phyloP scores from a whole-genome alignment of 2,888 invertebrate species.

The Clusia tigrina region DNA sequence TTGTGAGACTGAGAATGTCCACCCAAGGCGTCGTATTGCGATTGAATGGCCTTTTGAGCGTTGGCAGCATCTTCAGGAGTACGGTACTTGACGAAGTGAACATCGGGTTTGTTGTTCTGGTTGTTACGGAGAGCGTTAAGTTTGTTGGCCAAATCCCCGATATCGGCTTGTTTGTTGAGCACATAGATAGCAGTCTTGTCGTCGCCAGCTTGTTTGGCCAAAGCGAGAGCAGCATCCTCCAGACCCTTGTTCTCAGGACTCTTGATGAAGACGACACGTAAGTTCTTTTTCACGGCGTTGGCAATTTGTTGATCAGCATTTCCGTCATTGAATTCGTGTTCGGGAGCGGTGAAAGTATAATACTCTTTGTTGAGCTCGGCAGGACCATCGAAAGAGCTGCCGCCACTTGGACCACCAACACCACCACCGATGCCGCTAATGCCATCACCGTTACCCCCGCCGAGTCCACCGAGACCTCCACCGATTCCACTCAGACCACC shows the following conservation, averaged over 20 bases:
- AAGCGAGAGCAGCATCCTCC: conserved; percentile 49
- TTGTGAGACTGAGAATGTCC: conserved; percentile 44
- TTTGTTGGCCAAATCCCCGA: conserved; percentile 46
- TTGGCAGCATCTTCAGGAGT: conserved; percentile 54
- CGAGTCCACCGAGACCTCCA: conserved; percentile 12
- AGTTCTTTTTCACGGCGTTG: conserved; percentile 43
- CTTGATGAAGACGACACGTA: conserved; percentile 55
- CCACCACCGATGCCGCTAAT: neutral
- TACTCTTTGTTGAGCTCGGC: conserved; percentile 51
- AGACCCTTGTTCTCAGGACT: conserved; percentile 53
- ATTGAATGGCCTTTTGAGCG: conserved; percentile 53
- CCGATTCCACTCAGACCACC: conserved; percentile 25
- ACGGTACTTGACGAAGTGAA: conserved; percentile 59
- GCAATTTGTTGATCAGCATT: conserved; percentile 39
- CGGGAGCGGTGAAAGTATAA: conserved; percentile 51
- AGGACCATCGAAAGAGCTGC: conserved; percentile 39
- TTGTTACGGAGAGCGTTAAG: conserved; percentile 43
- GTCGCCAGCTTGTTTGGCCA: conserved; percentile 50
- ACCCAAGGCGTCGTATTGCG: conserved; percentile 50
- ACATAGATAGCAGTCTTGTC: conserved; percentile 60
- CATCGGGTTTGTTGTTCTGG: conserved; percentile 52
- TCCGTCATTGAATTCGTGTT: conserved; percentile 49
- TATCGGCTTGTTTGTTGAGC: conserved; percentile 54
- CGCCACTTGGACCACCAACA: conserved; percentile 16
- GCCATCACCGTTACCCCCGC: conserved; percentile 26